Conservation (phyloP, 2,888 invertebrate species). For the Trachelus stipa region DNA sequence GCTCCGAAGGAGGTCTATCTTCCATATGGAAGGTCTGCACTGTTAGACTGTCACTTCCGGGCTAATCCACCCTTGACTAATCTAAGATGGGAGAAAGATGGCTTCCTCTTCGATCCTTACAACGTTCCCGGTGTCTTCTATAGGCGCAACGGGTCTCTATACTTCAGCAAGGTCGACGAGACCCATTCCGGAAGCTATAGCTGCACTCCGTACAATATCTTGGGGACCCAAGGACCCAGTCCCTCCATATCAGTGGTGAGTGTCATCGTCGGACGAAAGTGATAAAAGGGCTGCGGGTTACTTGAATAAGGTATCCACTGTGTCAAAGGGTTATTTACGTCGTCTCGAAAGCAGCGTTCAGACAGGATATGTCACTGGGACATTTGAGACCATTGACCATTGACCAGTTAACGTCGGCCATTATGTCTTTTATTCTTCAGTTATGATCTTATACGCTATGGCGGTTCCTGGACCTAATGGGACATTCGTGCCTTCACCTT, state of each 20-base stretch:
- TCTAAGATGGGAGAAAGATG: constrained; percentile 94
- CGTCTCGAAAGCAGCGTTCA: not conserved
- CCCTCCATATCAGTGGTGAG: constrained; percentile 80
- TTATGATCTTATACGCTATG: constrained; percentile 33
- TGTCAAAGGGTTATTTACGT: not conserved
- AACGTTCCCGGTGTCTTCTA: constrained; percentile 89
- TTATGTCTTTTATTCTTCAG: constrained; percentile 52
- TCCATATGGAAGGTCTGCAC: constrained; percentile 83
- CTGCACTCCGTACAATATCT: constrained; percentile 90
- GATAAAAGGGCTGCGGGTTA: not conserved
- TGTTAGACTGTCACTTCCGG: constrained; percentile 91
- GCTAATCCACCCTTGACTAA: constrained; percentile 92
- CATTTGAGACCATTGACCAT: constrained; percentile 37
- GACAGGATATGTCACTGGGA: constrained; percentile 12
- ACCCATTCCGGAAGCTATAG: constrained; percentile 89
- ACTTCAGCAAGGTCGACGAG: constrained; percentile 85
- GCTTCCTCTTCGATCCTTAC: constrained; percentile 89
- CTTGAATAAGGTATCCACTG: not conserved
- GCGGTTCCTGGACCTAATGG: not conserved
- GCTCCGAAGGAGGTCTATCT: constrained; percentile 87
- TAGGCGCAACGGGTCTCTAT: constrained; percentile 85
- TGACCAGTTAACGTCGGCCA: constrained; percentile 41
- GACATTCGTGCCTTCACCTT: not conserved
- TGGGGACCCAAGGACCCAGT: constrained; percentile 88
- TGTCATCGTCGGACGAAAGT: not conserved